phyloP scores from a whole-genome alignment of 1,140 invertebrate genomes.

The Bombus cullumanus region DNA sequence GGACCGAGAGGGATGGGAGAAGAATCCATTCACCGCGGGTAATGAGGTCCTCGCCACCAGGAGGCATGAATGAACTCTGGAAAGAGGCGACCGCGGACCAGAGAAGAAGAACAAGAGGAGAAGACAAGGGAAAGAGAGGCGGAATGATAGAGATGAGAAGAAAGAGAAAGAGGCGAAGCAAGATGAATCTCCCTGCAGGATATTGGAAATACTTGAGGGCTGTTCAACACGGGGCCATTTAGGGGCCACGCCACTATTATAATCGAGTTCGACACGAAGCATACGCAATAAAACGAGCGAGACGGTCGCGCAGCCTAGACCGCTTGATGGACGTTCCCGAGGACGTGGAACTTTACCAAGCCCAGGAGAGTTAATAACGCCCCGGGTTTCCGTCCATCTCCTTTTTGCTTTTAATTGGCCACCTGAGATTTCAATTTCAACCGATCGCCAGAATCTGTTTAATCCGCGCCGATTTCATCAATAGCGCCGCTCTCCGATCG shows the following conservation, averaged over 20 bases:
- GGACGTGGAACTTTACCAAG: conserved; percentile 35
- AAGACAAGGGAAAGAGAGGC: conserved; percentile 23
- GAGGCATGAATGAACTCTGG: conserved; percentile 79
- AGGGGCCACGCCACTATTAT: conserved; percentile 75
- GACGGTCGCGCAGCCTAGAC: conserved; percentile 42
- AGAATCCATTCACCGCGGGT: conserved; percentile 77
- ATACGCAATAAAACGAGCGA: conserved; percentile 70
- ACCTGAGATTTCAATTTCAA: conserved; percentile 50
- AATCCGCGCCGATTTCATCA: conserved; percentile 23
- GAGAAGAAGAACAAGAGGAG: conserved; percentile 38
- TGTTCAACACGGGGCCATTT: conserved; percentile 80
- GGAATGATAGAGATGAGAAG: neutral
- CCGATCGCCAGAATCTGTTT: conserved; percentile 14
- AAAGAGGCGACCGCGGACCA: conserved; percentile 58
- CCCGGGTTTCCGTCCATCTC: conserved; percentile 4
- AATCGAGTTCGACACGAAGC: conserved; percentile 76
- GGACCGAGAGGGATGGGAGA: conserved; percentile 8
- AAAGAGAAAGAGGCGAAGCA: conserved; percentile 35
- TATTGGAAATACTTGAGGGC: conserved; percentile 81
- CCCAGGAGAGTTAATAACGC: conserved; percentile 25
- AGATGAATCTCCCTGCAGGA: conserved; percentile 79
- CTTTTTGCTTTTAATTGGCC: conserved; percentile 37
- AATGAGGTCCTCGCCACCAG: conserved; percentile 81
- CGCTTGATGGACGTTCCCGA: conserved; percentile 67
- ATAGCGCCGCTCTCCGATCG: conserved; percentile 29